Percentiles rank a stretch among this genome's conserved stretches.
phyloP scores from a whole-genome alignment of 2,888 invertebrate genomes.

The Mongoloraphidia duomilia region DNA sequence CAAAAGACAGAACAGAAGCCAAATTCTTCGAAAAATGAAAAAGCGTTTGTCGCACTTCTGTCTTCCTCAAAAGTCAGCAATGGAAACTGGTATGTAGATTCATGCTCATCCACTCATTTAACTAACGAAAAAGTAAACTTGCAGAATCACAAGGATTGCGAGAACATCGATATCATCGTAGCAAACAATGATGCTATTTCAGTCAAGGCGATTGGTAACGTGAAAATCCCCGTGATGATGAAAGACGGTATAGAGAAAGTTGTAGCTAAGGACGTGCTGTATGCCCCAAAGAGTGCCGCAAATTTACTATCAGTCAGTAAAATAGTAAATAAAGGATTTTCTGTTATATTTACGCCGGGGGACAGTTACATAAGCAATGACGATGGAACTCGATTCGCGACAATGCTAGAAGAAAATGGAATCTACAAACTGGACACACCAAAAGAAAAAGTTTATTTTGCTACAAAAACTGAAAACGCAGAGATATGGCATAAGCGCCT shows the following conservation, averaged over 20 bases:
- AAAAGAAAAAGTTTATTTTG: conserved; percentile 4
- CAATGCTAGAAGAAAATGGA: conserved; percentile 5
- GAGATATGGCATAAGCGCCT: conserved; percentile 8
- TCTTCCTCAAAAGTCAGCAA: background rate
- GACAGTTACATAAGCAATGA: conserved; percentile 10
- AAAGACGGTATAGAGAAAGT: no score
- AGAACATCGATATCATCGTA: background rate
- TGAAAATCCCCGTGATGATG: conserved; percentile 2
- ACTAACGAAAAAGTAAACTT: conserved; percentile 4
- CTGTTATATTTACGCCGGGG: conserved; percentile 10
- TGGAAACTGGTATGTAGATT: conserved; percentile 8
- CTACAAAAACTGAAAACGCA: conserved; percentile 3
- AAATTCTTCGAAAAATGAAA: background rate
- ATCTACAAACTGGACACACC: conserved; percentile 8
- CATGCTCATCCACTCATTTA: conserved; percentile 9
- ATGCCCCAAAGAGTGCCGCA: conserved; percentile 15
- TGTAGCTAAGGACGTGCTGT: conserved; percentile 12
- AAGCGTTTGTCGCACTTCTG: background rate
- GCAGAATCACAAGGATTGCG: no score
- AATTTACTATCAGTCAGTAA: conserved; percentile 15
- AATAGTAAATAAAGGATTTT: conserved; percentile 12
- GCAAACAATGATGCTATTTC: background rate
- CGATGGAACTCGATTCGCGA: conserved; percentile 3
- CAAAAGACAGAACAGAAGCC: background rate
- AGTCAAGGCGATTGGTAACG: conserved; percentile 5